These are phyloP conservation scores for Silurus meridionalis DNA, from an alignment of 2,113 vertebrate species.

Conservation along the genomic window DNA sequence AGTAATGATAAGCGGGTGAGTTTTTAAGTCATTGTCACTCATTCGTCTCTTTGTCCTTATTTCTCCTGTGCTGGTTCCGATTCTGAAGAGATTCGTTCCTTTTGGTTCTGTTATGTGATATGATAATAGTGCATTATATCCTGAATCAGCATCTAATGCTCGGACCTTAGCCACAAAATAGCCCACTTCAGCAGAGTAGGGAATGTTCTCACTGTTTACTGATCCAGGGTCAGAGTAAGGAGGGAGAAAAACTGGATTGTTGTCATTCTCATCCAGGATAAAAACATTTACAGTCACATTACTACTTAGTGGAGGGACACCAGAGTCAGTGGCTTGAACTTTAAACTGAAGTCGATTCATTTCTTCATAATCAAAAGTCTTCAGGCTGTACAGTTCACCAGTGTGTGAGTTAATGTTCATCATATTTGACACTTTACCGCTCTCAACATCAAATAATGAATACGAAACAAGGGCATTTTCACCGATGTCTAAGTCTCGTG, in stretches of 20 bases:
- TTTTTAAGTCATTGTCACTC: too few relatives aligned
- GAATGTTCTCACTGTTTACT: constrained; percentile 45
- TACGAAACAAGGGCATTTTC: constrained; percentile 75
- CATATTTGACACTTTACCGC: constrained; percentile 66
- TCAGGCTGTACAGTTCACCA: constrained; percentile 63
- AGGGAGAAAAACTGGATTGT: constrained; percentile 7
- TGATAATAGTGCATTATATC: too few relatives aligned
- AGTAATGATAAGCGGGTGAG: background rate
- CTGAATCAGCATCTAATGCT: too few relatives aligned
- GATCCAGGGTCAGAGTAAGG: constrained; percentile 62
- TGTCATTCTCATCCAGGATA: constrained; percentile 21
- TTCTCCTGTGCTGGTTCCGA: too few relatives aligned
- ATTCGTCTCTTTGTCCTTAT: too few relatives aligned
- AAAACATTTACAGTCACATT: constrained; percentile 35
- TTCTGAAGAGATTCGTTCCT: too few relatives aligned
- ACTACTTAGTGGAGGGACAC: constrained; percentile 43
- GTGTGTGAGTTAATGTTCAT: constrained; percentile 65
- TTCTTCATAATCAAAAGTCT: constrained; percentile 66
- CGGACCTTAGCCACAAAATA: too few relatives aligned
- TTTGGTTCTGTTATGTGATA: too few relatives aligned
- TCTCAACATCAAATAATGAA: constrained; percentile 63
- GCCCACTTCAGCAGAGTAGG: constrained; percentile 49
- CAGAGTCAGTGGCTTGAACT: constrained; percentile 61
- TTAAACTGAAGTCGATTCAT: constrained; percentile 61
- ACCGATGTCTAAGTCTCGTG: constrained; percentile 47